A percentile compares a stretch with the other conserved stretches of the same genome.
Evolutionary conservation across 2,888 invertebrate species (phyloP).

Genomic region (Drosophila anceps): DNA sequence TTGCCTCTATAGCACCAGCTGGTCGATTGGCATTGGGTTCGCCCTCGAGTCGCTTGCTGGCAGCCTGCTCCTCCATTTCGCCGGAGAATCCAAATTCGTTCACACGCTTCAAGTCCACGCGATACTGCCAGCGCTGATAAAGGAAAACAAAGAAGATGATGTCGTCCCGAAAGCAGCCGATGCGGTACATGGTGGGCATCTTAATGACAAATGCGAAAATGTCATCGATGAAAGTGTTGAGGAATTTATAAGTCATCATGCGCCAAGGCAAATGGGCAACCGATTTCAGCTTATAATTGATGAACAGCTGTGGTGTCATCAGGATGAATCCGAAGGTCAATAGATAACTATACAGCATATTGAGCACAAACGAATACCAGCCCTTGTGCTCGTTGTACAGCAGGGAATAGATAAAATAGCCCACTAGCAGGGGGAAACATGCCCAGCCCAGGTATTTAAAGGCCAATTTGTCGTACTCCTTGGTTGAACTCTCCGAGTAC

Average conservation of each 20-base stretch:
- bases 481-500: constrained; percentile 97
- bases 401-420: constrained; percentile 98
- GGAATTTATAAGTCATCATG: constrained; percentile 99
- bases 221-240: constrained; percentile 99
- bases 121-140: constrained; percentile 99
- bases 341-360: constrained; percentile 98
- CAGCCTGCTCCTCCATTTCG: constrained; percentile 88
- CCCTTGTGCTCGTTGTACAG: constrained; percentile 98
- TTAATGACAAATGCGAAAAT: constrained; percentile 99
- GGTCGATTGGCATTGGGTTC: constrained; percentile 23
- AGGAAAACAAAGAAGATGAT: constrained; percentile 99
- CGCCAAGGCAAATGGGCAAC: constrained; percentile 99
- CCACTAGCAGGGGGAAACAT: constrained; percentile 95
- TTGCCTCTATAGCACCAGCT: constrained; percentile 56
- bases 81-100: constrained; percentile 99
- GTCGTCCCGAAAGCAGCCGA: constrained; percentile 99
- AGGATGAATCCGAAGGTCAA: constrained; percentile 99
- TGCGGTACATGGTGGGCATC: constrained; percentile 99
- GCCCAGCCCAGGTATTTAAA: constrained; percentile 98
- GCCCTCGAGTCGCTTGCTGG: constrained; percentile 55
- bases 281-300: constrained; percentile 99
- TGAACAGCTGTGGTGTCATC: constrained; percentile 99
- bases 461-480: constrained; percentile 96
- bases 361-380: constrained; percentile 99
- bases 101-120: constrained; percentile 96